These are phyloP conservation scores for Mormoops blainvillei DNA, from an alignment of 2,113 vertebrate species.

Conservation along the genomic window DNA sequence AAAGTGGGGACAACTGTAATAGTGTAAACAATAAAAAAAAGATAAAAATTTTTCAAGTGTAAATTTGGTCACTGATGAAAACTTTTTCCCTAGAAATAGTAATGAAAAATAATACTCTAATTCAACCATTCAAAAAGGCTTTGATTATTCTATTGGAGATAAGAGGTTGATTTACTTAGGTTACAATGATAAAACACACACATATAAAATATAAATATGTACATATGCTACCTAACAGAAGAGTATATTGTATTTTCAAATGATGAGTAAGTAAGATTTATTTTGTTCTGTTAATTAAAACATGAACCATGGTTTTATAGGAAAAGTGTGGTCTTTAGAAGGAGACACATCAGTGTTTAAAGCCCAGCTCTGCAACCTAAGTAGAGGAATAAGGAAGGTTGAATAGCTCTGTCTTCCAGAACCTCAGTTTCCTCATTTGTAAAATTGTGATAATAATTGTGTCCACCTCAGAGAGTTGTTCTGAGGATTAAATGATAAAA, in stretches of 20 bases:
- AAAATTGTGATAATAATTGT: background rate
- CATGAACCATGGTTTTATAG: background rate
- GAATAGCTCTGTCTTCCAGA: background rate
- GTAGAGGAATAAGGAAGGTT: constrained; percentile 1
- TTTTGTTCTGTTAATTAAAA: background rate
- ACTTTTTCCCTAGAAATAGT: background rate
- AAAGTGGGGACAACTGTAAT: too few relatives aligned
- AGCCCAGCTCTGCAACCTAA: background rate
- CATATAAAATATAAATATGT: background rate
- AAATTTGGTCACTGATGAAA: background rate
- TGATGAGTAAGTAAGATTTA: background rate
- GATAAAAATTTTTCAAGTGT: background rate
- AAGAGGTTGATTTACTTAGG: background rate
- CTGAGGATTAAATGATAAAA: background rate
- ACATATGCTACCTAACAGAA: background rate
- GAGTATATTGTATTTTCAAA: background rate
- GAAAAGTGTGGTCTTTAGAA: background rate
- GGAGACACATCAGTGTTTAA: background rate
- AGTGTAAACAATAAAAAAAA: too few relatives aligned
- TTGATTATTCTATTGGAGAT: background rate
- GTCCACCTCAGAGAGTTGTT: background rate
- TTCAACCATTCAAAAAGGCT: background rate
- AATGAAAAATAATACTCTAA: constrained; percentile 3
- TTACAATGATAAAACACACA: background rate
- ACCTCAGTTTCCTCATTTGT: background rate